Base-by-base conservation (phyloP, 2,113 vertebrate species). In the Condylura cristata region DNA sequence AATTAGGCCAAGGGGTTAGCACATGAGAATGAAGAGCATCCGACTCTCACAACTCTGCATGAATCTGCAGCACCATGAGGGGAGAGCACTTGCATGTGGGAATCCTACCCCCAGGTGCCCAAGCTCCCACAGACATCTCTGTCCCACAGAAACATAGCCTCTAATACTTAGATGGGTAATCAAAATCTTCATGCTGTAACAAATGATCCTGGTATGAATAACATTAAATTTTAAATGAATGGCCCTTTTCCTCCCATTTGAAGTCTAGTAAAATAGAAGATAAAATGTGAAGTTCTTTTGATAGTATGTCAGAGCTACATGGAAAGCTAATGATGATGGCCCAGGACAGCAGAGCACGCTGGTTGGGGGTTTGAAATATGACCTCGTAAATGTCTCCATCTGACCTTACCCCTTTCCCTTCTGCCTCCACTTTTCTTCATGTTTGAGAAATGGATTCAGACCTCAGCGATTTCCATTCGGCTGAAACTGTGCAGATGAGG, bases 201-300 rank as follows among this genome's bases (percentile, higher is more conserved):
- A 84, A 84, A 78, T 30, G 48, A 74, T 95, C 68, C 72, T 93
- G 68, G 20, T 22, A 5, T 58, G 71, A 95, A 76, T 44, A 82
- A 81, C 41, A 30, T 8, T 48, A 5, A 0, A 86, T 94, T 89
- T 83, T 90, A 95, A 79, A 89, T 51, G 2, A 91, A 93, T 70
- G 80, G 39, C 93, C 68, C 56, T 79, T 91, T 65, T 37, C 84
- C 94, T 96, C 80, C 58, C 90, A 86, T 92, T 79, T 37, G 39
- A 96, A 93, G 48, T 85, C 58, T 28, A 94, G 37, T 34, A 95
- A 92, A 96, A 95, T 32, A 94, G 58, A 95, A 96, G 91, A 95
- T n/a, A 63, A 24, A 96, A 41, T 46, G 89, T 37, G 95, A 70
- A 34, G 51, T 92, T 90, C 74, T 74, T 82, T 81, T 86, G 46